A percentile compares a stretch with the other conserved stretches of the same genome.
Evolutionary conservation across 2,113 vertebrate genomes (phyloP).

Genomic region (Labeo catla): DNA sequence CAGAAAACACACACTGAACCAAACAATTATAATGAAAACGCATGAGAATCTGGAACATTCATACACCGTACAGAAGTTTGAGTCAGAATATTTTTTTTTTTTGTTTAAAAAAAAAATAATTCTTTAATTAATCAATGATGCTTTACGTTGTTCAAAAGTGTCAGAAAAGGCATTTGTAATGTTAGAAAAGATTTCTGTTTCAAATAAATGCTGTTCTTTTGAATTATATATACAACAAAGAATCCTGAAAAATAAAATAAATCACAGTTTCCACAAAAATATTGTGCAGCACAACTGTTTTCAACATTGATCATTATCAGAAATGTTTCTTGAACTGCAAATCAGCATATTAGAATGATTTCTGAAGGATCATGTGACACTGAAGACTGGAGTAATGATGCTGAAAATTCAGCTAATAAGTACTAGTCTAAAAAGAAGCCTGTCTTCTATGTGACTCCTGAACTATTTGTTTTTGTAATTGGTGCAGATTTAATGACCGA

Average conservation of each 20-base stretch:
- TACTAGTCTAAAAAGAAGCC: no score
- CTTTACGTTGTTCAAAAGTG: neutral
- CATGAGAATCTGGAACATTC: no score
- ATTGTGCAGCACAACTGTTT: neutral
- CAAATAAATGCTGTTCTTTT: neutral
- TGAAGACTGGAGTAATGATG: no score
- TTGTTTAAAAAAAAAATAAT: no score
- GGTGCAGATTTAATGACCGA: constrained; percentile 52
- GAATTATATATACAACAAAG: neutral
- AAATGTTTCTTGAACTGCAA: no score
- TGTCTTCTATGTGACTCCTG: no score
- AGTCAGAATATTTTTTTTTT: no score
- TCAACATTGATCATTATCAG: neutral
- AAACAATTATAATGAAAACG: no score
- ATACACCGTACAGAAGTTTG: no score
- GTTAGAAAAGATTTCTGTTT: neutral
- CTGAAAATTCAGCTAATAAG: constrained; percentile 30
- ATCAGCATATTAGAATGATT: no score
- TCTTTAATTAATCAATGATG: neutral
- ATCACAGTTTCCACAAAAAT: neutral
- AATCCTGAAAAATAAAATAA: neutral
- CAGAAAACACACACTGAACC: constrained; percentile 19
- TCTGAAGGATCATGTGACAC: no score
- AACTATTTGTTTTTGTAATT: no score
- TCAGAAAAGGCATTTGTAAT: neutral